Evolutionary conservation across 2,888 invertebrate species (phyloP), one percentile per base, ranked within the genome.

Genomic region (Piscicola geometra): DNA sequence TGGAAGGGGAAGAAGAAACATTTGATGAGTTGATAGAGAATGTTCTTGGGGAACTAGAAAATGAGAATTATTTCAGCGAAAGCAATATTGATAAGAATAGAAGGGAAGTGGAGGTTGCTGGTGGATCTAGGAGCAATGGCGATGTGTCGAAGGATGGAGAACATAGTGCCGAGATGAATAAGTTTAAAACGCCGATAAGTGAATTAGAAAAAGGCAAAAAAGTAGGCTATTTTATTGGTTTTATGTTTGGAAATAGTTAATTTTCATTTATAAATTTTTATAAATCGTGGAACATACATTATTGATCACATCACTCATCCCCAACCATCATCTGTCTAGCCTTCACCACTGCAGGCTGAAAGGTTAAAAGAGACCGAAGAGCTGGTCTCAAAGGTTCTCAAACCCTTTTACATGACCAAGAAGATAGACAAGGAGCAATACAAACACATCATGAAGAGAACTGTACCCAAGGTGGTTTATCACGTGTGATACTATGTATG

Each of bases 401-500:
- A 64, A 33, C 35, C 64, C 2, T 64, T 56, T 36, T 73, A 73
- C 73, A n/a, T 64, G 21, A 28, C 35, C 73, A 73, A 60, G 35
- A n/a, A 73, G 64, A 73, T 73, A 5, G 56, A 21, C 35, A 73
- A 73, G 32, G 35, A 73, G 1, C 56, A 73, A n/a, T 73, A 73
- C 64, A 73, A 73, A 73, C 64, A 33, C 36, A 41, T 73, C n/a
- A 73, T 73, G 73, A 73, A 25, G 36, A 73, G 64, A 32, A 56
- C 60, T 18, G 73, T 73, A 32, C 60, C 73, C 28, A 73, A 73
- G 64, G 73, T 73, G 0, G 3, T 3, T 9, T n/a, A n/a, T n/a
- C n/a, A n/a, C n/a, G n/a, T n/a, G n/a, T n/a, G n/a, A n/a, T n/a
- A n/a, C n/a, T n/a, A n/a, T n/a, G n/a, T n/a, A n/a, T n/a, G n/a